These are phyloP conservation scores for Colostygia pectinataria DNA, from an alignment of 2,888 invertebrate species.

Conservation along the genomic window DNA sequence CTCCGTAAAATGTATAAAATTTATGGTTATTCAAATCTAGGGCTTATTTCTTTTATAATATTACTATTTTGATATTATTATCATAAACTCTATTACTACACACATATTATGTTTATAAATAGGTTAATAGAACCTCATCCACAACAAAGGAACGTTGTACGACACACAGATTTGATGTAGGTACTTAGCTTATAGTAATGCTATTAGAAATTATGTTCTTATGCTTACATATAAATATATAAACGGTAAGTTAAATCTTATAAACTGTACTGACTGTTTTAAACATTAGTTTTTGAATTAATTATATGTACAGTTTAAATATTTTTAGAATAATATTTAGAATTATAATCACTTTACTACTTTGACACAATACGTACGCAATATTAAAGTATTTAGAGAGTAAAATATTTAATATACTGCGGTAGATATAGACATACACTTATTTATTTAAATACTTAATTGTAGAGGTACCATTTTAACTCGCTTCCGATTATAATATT, in stretches of 20 bases:
- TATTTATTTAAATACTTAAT: slow-evolving; percentile 36
- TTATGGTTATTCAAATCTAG: slow-evolving; percentile 52
- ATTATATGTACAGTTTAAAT: slow-evolving; percentile 64
- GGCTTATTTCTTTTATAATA: slow-evolving; percentile 46
- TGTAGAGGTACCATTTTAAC: slow-evolving; percentile 40
- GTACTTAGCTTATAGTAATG: slow-evolving; percentile 20
- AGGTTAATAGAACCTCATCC: slow-evolving; percentile 69
- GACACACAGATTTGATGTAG: slow-evolving; percentile 61
- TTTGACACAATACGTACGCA: slow-evolving; percentile 46
- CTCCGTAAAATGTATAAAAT: slow-evolving; percentile 59
- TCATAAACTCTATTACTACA: slow-evolving; percentile 59
- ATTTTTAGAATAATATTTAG: slow-evolving; percentile 66
- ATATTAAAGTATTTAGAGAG: slow-evolving; percentile 11
- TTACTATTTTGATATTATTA: slow-evolving; percentile 49
- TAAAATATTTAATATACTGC: slow-evolving; percentile 5
- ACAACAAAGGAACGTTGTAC: slow-evolving; percentile 75
- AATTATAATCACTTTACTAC: slow-evolving; percentile 63
- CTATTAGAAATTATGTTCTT: slow-evolving; percentile 33
- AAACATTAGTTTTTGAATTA: slow-evolving; percentile 61
- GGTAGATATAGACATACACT: slow-evolving; percentile 19
- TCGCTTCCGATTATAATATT: slow-evolving; percentile 42
- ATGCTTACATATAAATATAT: slow-evolving; percentile 55
- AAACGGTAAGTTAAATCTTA: slow-evolving; percentile 51
- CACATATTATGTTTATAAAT: slow-evolving; percentile 53
- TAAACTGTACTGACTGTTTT: slow-evolving; percentile 63